Conservation (phyloP, 2,888 invertebrate species). For the Drosophila subquinaria region DNA sequence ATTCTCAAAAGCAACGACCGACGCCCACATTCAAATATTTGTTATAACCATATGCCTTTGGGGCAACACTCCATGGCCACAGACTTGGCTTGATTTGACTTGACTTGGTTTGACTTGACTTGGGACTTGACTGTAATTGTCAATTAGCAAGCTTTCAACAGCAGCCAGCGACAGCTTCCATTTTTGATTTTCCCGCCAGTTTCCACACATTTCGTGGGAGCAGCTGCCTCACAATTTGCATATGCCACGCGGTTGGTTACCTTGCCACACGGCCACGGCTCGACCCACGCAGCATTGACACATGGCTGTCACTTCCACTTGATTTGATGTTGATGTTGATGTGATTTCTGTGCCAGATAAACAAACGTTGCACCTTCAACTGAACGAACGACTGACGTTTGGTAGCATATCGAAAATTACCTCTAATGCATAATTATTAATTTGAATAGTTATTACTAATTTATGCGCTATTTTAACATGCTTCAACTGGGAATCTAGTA, state of each 20-base stretch:
- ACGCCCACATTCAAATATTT: slow-evolving; percentile 45
- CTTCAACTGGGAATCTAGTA: background rate
- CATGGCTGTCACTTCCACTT: slow-evolving; percentile 60
- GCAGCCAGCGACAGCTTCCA: slow-evolving; percentile 53
- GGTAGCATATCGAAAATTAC: slow-evolving; percentile 64
- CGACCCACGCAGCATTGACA: slow-evolving; percentile 71
- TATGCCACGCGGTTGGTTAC: slow-evolving; percentile 49
- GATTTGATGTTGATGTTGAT: slow-evolving; percentile 35
- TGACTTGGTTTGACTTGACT: slow-evolving; percentile 53
- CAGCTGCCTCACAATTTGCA: slow-evolving; percentile 59
- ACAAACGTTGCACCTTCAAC: slow-evolving; percentile 5
- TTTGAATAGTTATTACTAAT: slow-evolving; percentile 7
- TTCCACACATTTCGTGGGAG: slow-evolving; percentile 37
- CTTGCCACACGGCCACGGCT: slow-evolving; percentile 24
- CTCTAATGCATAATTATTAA: slow-evolving; percentile 14
- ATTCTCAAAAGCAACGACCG: slow-evolving; percentile 35
- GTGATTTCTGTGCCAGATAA: slow-evolving; percentile 47
- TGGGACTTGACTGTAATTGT: slow-evolving; percentile 68
- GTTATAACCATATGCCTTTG: slow-evolving; percentile 24
- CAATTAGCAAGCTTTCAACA: slow-evolving; percentile 81
- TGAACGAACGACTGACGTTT: slow-evolving; percentile 45
- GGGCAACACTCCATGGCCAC: slow-evolving; percentile 49
- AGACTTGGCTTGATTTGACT: background rate
- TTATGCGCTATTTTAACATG: slow-evolving; percentile 7
- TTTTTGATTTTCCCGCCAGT: slow-evolving; percentile 31